Evolutionary conservation across 2,888 invertebrate species (phyloP), one percentile per base, ranked within the genome.

Genomic region (Myopa tessellatipennis): DNA sequence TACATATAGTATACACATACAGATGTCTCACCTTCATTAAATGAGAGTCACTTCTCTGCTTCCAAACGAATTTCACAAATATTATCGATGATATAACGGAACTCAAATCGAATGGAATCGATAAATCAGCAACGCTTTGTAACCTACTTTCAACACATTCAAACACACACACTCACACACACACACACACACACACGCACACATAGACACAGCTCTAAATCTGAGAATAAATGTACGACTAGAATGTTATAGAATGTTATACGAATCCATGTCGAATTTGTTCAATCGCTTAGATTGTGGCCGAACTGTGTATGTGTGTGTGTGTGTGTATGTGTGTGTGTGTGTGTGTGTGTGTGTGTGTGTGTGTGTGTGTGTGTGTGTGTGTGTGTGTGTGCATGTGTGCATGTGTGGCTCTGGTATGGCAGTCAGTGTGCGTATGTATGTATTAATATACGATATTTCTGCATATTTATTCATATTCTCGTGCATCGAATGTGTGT

Each of bases 61-160:
- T 45, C 45, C 7, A 10, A 45, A 45, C 45, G 45, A 45, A 45
- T 45, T 45, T 45, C 45, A 8, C 45, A 6, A 45, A 45, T 45
- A 4, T 1, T 10, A 45, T 45, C 6, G 10, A 45, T 8, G 45
- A 45, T 67, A 12, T 63, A 79, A 69, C 73, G 74, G 78, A 80
- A 52, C 40, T 14, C 63, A 78, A 80, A 73, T 45, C 70, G 73
- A 80, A 79, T 78, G 78, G 74, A 82, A 74, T 79, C 79, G 73
- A 80, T 80, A 81, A 81, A 82, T 80, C 80, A 61, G 79, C 69
- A 79, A 74, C 78, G 78, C 78, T 77, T 40, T 60, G 38, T 74
- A 55, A 45, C 34, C 55, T 63, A 75, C 63, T 73, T 14, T 16
- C 40, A 63, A 75, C 61, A 55, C 71, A 67, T 71, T 50, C 71